Evolutionary conservation across 1,140 invertebrate genomes (phyloP).

Genomic region (Rhyacophila brunnea): DNA sequence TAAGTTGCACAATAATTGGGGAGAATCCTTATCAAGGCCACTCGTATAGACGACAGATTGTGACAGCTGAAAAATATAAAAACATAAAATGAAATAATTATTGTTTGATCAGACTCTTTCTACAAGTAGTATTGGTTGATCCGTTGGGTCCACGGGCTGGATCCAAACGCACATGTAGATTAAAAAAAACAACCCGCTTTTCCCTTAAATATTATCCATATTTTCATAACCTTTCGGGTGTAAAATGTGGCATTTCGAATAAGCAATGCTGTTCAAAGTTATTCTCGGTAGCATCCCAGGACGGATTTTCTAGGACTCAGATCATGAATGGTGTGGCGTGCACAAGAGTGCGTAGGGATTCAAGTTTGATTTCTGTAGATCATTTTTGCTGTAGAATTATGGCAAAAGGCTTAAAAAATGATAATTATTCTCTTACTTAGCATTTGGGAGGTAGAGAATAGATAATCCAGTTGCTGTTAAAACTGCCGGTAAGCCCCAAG

Average conservation of each 20-base stretch:
- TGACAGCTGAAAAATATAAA: slow-evolving; percentile 65
- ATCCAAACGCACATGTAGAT: neutral
- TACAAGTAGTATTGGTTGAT: neutral
- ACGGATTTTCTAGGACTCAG: neutral
- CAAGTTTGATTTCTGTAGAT: no score
- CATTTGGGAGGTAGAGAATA: slow-evolving; percentile 73
- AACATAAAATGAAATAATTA: slow-evolving; percentile 1
- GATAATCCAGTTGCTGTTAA: slow-evolving; percentile 67
- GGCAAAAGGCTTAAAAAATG: no score
- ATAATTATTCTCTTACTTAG: no score
- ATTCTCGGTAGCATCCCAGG: no score
- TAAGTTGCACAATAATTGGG: slow-evolving; percentile 79
- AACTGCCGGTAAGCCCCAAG: slow-evolving; percentile 70
- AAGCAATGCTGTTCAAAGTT: no score
- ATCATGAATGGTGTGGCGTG: neutral
- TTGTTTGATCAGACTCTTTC: neutral
- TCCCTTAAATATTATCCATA: no score
- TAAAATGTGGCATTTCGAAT: no score
- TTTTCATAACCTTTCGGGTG: no score
- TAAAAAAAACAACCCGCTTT: no score
- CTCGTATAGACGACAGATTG: slow-evolving; percentile 57
- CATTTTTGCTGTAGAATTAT: no score
- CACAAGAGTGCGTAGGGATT: slow-evolving; percentile 23
- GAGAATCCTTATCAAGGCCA: slow-evolving; percentile 64
- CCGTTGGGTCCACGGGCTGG: neutral